These are phyloP conservation scores for Eilema griseolum DNA, from an alignment of 2,888 invertebrate species.

Conservation along the genomic window DNA sequence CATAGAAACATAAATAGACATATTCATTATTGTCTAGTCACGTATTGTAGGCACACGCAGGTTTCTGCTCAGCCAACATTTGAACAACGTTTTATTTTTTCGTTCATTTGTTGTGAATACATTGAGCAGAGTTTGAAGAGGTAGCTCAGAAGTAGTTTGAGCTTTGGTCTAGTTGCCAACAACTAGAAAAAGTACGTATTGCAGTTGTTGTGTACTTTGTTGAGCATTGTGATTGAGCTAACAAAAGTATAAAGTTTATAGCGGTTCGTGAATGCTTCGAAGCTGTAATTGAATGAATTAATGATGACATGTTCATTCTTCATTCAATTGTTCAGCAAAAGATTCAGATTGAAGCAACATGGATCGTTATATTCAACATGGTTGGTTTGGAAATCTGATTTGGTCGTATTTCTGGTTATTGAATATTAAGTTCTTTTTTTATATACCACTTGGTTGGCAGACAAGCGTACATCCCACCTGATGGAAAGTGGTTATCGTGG, in stretches of 20 bases:
- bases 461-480: too few relatives aligned
- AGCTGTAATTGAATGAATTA: neutral
- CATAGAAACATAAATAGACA: neutral
- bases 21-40: neutral
- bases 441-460: too few relatives aligned
- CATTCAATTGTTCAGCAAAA: neutral
- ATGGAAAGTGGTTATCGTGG: too few relatives aligned
- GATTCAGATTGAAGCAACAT: neutral
- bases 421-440: neutral
- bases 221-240: neutral
- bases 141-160: conserved; percentile 12
- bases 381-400: neutral
- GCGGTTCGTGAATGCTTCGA: neutral
- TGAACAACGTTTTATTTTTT: neutral
- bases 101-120: conserved; percentile 2
- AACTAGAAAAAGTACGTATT: conserved; percentile 4
- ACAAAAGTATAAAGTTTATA: neutral
- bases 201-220: conserved; percentile 4
- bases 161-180: conserved; percentile 19
- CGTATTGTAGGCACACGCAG: neutral
- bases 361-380: too few relatives aligned
- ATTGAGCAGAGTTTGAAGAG: conserved; percentile 11
- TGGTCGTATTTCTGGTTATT: neutral
- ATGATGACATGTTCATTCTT: neutral
- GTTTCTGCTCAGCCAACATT: neutral